Base-by-base conservation (phyloP, 2,113 vertebrate genomes). In the Merops nubicus region DNA sequence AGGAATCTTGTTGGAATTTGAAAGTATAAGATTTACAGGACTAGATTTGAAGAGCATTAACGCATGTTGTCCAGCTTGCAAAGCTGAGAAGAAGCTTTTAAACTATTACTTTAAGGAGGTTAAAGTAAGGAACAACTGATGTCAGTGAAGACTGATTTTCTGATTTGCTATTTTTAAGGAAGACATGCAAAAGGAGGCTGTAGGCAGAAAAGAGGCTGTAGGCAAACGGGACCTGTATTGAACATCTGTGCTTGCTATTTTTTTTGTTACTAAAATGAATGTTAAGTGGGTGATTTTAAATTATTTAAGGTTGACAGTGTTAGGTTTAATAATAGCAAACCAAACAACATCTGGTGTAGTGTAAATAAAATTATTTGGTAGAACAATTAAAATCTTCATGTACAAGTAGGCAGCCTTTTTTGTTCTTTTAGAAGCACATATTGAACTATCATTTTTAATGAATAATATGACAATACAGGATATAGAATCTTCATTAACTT, bases 321-420 rank as follows among this genome's bases (percentile, higher is more conserved):
- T 76, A 87, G 26, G 36, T 73, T 57, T 91, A 94, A 76, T 67
- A 95, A 89, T 43, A 93, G 60, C 18, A 91, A 92, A 60, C 12
- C 47, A 96, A 94, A 85, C 51, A 91, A 87, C 50, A 91, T 82
- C 88, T 94, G 74, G 34, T 85, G 48, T 51, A 15, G 31, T 68
- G 22, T 25, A 88, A 90, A 81, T 83, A 40, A 83, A 90, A 70
- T 5, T 0, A 79, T 88, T 91, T 78, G 20, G 9, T 40, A 11
- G 48, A 60, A 67, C 22, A 57, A 36, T 77, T 75, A 94, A 95
- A 85, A 17, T 3, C 5, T 33, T 17, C n/a, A 22, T n/a, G 12
- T 73, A 74, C 15, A 67, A 88, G 15, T 25, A 54, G 8, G 26
- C 9, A 65, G 18, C n/a, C 57, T 64, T 59, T 67, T 70, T 34